Percentiles rank a stretch among this genome's conserved stretches.
Evolutionary conservation across 2,113 vertebrate species (phyloP).

Genomic region (Pogona vitticeps): DNA sequence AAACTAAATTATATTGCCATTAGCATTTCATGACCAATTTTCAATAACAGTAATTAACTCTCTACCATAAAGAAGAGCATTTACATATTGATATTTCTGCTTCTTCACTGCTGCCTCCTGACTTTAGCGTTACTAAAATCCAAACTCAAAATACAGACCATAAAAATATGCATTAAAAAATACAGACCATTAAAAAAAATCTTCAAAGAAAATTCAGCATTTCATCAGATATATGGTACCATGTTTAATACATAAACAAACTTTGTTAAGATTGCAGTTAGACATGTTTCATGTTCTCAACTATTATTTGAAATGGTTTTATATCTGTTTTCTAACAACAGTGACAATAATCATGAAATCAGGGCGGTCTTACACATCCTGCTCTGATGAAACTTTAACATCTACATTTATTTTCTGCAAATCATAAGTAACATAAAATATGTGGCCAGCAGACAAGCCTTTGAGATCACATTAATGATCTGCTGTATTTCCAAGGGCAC

Average conservation of each 20-base stretch:
- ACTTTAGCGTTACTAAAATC: constrained; percentile 20
- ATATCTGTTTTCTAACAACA: constrained; percentile 55
- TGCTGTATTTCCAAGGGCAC: too few species aligned
- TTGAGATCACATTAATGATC: constrained; percentile 30
- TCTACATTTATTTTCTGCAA: constrained; percentile 47
- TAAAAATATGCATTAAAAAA: not conserved
- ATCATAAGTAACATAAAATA: constrained; percentile 51
- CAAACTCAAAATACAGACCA: too few species aligned
- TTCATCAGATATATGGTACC: not conserved
- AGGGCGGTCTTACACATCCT: constrained; percentile 10
- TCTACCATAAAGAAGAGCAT: constrained; percentile 45
- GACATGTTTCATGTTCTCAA: too few species aligned
- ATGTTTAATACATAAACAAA: constrained; percentile 14
- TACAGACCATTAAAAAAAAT: not conserved
- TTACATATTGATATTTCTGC: constrained; percentile 24
- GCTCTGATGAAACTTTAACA: constrained; percentile 17
- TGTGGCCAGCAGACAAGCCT: constrained; percentile 43
- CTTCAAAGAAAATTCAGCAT: not conserved
- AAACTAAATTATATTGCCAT: constrained; percentile 51
- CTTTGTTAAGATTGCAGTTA: not conserved
- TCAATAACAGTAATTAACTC: constrained; percentile 56
- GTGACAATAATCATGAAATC: not conserved
- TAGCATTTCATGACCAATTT: constrained; percentile 38
- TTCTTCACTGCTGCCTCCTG: constrained; percentile 32
- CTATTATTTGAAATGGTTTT: constrained; percentile 33